These are phyloP conservation scores for Liparis tanakae DNA, from an alignment of 2,797 vertebrate genomes.

Conservation along the genomic window DNA sequence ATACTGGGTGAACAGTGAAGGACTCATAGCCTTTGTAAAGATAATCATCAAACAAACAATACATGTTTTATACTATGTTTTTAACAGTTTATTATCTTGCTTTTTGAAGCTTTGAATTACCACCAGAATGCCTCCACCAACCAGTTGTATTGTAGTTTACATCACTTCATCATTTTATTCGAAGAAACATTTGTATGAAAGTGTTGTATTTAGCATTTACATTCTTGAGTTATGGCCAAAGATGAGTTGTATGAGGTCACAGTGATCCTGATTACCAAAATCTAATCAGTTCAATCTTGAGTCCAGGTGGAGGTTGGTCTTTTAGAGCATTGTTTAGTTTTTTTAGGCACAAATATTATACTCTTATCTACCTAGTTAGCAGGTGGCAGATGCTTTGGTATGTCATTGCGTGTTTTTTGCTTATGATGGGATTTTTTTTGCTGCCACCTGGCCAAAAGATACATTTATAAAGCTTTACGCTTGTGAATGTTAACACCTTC, in stretches of 20 bases:
- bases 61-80: background rate
- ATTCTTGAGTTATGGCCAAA: background rate
- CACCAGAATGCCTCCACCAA: background rate
- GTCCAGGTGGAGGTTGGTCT: background rate
- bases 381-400: background rate
- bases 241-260: background rate
- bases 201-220: background rate
- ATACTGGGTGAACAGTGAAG: conserved; percentile 1
- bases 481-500: background rate
- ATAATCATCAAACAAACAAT: background rate
- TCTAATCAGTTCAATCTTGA: background rate
- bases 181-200: background rate
- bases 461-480: background rate
- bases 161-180: background rate
- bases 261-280: background rate
- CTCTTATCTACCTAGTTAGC: background rate
- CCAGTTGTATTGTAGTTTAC: background rate
- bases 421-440: background rate
- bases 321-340: background rate
- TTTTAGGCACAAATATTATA: background rate
- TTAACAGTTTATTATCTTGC: background rate
- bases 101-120: background rate
- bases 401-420: background rate
- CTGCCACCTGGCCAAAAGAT: background rate
- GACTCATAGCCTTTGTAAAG: background rate